Percentiles rank a stretch among this genome's conserved stretches.
Evolutionary conservation across 2,797 vertebrate species (phyloP).

Genomic region (Sorex maritimensis): DNA sequence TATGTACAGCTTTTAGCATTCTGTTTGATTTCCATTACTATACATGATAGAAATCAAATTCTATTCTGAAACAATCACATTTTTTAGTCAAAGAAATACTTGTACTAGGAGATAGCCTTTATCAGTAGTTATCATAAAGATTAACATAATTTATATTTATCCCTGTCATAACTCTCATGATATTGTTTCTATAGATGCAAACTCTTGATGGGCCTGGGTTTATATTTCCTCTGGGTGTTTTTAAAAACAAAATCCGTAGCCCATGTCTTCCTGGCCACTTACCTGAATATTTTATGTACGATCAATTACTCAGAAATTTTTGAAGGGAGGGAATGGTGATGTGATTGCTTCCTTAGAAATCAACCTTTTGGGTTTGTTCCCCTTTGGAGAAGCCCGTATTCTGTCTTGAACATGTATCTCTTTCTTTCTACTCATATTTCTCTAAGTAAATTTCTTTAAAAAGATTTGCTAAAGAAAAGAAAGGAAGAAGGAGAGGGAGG

Average conservation of each 20-base stretch:
- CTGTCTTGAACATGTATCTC: too few species aligned
- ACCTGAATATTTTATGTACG: neutral
- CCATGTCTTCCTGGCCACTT: neutral
- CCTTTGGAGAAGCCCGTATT: too few species aligned
- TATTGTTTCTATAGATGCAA: neutral
- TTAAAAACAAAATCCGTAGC: neutral
- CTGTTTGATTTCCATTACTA: neutral
- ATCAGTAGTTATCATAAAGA: neutral
- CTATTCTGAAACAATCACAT: neutral
- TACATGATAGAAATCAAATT: slow-evolving; percentile 27
- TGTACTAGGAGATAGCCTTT: neutral
- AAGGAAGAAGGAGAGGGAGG: neutral
- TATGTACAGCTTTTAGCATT: neutral
- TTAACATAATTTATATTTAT: neutral
- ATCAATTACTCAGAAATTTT: neutral
- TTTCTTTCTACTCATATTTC: too few species aligned
- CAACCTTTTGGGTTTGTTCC: neutral
- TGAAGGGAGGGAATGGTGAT: neutral
- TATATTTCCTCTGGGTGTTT: neutral
- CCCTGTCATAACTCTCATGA: neutral
- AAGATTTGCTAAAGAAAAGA: neutral
- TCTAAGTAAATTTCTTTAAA: too few species aligned
- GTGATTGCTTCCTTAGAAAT: neutral
- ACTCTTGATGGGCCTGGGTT: neutral
- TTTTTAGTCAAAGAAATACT: neutral